Base-by-base conservation (phyloP, 2,888 invertebrate genomes). In the Nowickia ferox region DNA sequence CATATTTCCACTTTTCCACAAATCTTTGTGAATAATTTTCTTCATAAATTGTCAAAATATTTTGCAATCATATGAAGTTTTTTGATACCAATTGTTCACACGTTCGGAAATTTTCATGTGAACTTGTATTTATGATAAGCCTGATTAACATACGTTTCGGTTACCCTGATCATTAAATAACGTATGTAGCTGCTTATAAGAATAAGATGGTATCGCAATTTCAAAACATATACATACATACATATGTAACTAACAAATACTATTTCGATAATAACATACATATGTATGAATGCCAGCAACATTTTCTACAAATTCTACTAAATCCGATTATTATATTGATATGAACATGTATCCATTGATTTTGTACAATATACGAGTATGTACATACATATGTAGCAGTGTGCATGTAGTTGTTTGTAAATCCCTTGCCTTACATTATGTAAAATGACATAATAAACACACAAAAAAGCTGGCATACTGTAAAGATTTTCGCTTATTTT, bases 361-460 rank as follows among this genome's bases (percentile, higher is more conserved):
- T 17, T 30, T 17, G 57, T 48, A 44, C 38, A 53, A 57, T 40
- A 53, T 53, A 76, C 9, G 59, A 61, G 55, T 38, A 46, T 4
- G 48, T 68, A 68, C 69, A 30, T 63, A 69, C 22, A 66, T 55
- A 30, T 30, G 30, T 30, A 30, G 5, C 30, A 6, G 30, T 30
- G 6, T 30, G 30, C 30, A 30, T 30, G 2, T 2, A 55, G 30
- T 77, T 71, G 44, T 77, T 86, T 83, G 71, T 76, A 79, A 80
- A 80, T 86, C 83, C 76, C 79, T 80, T 80, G 76, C 76, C 79
- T 79, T 59, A 76, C 83, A 83, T 80, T 86, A 82, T 82, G 85
- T 83, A 82, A 86, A 86, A 75, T 86, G 82, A 79, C 75, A 86
- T 69, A 86, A 86, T 79, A 66, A 75, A 55, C 30, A 30, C 4